phyloP scores from a whole-genome alignment of 2,113 vertebrate genomes.

The Tachuris rubrigastra region DNA sequence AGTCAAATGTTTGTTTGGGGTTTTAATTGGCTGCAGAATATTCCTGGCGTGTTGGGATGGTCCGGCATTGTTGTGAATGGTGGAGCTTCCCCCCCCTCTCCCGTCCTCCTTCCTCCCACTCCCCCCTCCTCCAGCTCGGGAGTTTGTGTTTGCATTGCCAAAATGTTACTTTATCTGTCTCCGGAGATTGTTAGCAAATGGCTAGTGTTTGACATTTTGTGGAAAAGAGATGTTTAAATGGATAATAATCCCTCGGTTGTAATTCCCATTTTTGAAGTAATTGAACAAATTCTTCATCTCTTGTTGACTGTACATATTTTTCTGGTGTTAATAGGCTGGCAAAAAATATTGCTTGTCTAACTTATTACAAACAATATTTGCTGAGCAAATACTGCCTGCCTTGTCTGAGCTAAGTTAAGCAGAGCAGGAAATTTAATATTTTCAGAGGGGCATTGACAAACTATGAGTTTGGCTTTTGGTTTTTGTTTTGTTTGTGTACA shows the following conservation, averaged over 20 bases:
- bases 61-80: constrained; percentile 18
- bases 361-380: constrained; percentile 60
- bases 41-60: not conserved
- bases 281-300: constrained; percentile 50
- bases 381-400: constrained; percentile 62
- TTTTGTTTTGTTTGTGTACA: constrained; percentile 5
- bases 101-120: not conserved
- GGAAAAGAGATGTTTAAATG: constrained; percentile 56
- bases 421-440: constrained; percentile 59
- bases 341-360: constrained; percentile 53
- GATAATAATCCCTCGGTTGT: constrained; percentile 52
- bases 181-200: constrained; percentile 40
- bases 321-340: constrained; percentile 49
- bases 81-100: not conserved
- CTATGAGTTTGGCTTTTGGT: constrained; percentile 43
- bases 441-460: constrained; percentile 57
- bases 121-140: not conserved
- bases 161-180: constrained; percentile 40
- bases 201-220: constrained; percentile 36
- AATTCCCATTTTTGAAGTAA: constrained; percentile 43
- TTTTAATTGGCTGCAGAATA: not conserved
- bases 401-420: constrained; percentile 58
- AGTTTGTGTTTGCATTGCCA: constrained; percentile 58
- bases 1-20: constrained; percentile 10
- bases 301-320: constrained; percentile 52